Percentiles rank a stretch among this genome's conserved stretches.
These are phyloP conservation scores for Panagrolaimus sp. DNA, from an alignment of 1,140 invertebrate species.

Conservation along the genomic window DNA sequence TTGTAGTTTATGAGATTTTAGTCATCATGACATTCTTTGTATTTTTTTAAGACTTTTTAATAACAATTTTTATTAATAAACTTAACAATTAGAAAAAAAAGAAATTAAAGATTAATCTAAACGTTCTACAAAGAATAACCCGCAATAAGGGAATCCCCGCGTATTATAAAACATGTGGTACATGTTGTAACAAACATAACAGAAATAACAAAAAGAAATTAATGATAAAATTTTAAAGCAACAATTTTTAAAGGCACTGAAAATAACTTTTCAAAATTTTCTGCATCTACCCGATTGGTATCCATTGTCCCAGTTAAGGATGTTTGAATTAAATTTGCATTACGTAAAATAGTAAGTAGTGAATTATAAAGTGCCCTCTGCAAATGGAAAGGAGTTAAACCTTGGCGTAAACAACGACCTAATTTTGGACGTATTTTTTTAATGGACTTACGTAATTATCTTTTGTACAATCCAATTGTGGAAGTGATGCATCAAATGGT, in stretches of 20 bases:
- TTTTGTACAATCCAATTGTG: background rate
- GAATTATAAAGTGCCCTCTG: background rate
- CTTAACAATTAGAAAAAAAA: too few species aligned
- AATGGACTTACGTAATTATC: background rate
- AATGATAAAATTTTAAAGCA: background rate
- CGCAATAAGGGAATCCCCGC: too few species aligned
- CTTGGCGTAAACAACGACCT: too few species aligned
- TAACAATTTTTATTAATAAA: too few species aligned
- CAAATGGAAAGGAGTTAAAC: background rate
- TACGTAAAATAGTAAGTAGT: background rate
- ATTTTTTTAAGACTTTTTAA: too few species aligned
- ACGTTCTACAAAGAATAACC: too few species aligned
- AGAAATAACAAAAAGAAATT: too few species aligned
- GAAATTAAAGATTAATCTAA: too few species aligned
- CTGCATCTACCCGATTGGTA: background rate
- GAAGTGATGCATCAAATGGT: background rate
- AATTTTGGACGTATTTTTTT: background rate
- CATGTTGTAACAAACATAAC: too few species aligned
- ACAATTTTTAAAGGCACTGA: slow-evolving; percentile 2
- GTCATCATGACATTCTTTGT: too few species aligned
- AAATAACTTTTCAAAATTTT: background rate
- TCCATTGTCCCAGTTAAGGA: background rate
- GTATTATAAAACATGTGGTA: too few species aligned
- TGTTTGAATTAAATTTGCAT: background rate
- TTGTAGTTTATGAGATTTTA: too few species aligned